phyloP scores from a whole-genome alignment of 2,888 invertebrate species.

The Drosophila tanythrix region DNA sequence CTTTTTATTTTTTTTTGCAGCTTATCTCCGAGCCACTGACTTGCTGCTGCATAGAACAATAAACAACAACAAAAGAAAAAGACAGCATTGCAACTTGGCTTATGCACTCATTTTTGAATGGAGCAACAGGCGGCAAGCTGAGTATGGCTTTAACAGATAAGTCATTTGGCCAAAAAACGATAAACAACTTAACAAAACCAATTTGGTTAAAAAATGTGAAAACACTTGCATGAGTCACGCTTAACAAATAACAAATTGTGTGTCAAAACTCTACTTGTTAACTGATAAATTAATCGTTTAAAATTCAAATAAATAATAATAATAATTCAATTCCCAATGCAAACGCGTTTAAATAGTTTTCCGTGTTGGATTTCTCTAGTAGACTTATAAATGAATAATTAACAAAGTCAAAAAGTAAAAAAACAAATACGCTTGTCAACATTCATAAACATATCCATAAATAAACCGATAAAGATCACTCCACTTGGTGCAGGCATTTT shows the following conservation, averaged over 20 bases:
- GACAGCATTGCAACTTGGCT: slow-evolving; percentile 24
- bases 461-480: not conserved
- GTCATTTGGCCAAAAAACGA: slow-evolving; percentile 24
- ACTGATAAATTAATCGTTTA: not conserved
- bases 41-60: slow-evolving; percentile 35
- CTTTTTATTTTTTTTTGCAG: slow-evolving; percentile 9
- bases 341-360: not conserved
- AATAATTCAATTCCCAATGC: not conserved
- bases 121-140: slow-evolving; percentile 29
- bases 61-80: slow-evolving; percentile 13
- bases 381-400: not conserved
- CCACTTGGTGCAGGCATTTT: not conserved
- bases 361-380: not conserved
- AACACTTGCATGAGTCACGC: slow-evolving; percentile 29
- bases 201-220: slow-evolving; percentile 4
- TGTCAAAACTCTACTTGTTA: not conserved
- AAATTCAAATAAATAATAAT: not conserved
- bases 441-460: not conserved
- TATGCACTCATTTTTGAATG: slow-evolving; percentile 43
- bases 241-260: not conserved
- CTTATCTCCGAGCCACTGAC: slow-evolving; percentile 42
- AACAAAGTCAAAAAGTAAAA: not conserved
- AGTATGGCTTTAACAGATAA: slow-evolving; percentile 35
- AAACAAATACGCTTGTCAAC: not conserved
- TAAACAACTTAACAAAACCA: slow-evolving; percentile 5